These are phyloP conservation scores for Saguinus midas DNA, from an alignment of 2,113 vertebrate genomes.

Conservation along the genomic window DNA sequence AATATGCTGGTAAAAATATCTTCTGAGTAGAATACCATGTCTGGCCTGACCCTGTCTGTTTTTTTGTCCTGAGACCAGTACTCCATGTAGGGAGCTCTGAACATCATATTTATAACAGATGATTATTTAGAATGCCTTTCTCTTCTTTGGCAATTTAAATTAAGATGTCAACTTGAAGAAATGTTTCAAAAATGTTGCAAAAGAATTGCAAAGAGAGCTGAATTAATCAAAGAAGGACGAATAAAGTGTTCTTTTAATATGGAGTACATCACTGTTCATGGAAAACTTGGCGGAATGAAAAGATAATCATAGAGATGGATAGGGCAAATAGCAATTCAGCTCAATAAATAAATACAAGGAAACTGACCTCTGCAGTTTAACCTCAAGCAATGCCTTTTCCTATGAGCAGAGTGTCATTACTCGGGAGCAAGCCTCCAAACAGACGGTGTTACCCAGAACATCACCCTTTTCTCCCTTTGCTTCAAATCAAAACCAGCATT, in stretches of 20 bases:
- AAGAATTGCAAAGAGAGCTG: background rate
- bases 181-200: background rate
- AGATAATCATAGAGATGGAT: background rate
- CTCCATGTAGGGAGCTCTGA: background rate
- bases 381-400: background rate
- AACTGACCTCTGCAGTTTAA: accelerated
- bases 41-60: background rate
- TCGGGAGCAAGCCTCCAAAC: background rate
- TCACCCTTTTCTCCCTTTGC: background rate
- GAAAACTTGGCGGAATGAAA: background rate
- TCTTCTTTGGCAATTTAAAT: conserved; percentile 28
- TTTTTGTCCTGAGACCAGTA: background rate
- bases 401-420: background rate
- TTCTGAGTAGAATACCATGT: background rate
- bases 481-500: background rate
- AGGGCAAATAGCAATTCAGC: background rate
- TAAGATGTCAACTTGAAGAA: conserved; percentile 29
- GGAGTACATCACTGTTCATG: background rate
- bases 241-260: background rate
- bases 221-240: background rate
- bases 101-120: background rate
- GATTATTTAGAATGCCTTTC: background rate
- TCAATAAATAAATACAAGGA: background rate
- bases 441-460: background rate
- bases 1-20: background rate